Conservation (phyloP, 2,113 vertebrate species). For the Pelmatolapia mariae region DNA sequence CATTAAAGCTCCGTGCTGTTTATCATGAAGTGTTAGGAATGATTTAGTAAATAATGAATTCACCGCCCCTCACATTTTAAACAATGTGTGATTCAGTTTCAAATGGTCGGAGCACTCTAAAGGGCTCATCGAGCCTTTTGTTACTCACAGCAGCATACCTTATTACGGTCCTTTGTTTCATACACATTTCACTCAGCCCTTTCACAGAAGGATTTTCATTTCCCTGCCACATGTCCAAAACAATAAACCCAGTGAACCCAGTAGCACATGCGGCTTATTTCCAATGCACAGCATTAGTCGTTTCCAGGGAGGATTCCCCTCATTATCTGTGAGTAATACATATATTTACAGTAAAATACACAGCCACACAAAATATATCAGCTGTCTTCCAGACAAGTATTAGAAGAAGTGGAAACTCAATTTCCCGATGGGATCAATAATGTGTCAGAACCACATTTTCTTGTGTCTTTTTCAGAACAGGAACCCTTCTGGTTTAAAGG, state of each 20-base stretch:
- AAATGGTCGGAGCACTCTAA: background rate
- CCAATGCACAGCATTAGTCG: background rate
- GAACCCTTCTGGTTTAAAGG: conserved; percentile 27
- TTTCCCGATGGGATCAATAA: background rate
- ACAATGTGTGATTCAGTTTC: background rate
- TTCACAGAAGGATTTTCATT: background rate
- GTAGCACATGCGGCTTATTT: background rate
- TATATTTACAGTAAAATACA: background rate
- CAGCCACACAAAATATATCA: background rate
- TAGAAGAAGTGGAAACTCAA: background rate
- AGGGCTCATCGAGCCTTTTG: background rate
- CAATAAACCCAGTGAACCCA: background rate
- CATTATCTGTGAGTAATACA: conserved; percentile 12
- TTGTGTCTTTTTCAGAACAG: conserved; percentile 1
- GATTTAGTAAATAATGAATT: background rate
- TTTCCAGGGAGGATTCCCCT: background rate
- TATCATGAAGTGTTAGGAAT: background rate
- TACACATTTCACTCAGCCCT: background rate
- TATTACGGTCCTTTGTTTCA: background rate
- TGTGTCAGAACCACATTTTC: background rate
- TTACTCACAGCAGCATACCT: background rate
- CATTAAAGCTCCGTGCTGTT: background rate
- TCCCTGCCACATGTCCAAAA: background rate
- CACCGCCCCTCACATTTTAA: background rate
- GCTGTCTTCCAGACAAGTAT: background rate